These are phyloP conservation scores for Phalacrocorax brasilianus DNA, from an alignment of 2,113 vertebrate genomes.

Conservation along the genomic window DNA sequence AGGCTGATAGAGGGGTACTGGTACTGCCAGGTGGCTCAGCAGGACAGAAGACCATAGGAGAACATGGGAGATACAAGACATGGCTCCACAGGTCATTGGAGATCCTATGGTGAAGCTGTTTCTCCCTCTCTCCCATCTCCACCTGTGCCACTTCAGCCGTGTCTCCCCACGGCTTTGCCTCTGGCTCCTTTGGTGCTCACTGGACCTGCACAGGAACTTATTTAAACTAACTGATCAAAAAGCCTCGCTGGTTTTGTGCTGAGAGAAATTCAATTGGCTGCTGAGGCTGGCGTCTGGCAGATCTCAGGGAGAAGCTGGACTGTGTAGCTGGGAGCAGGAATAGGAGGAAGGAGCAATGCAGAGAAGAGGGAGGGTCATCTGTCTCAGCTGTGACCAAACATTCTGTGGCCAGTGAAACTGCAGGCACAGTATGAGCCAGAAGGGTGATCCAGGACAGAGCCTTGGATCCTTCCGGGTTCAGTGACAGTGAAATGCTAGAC, in stretches of 20 bases:
- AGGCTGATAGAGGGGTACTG: neutral
- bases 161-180: neutral
- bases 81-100: neutral
- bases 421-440: neutral
- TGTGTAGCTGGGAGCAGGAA: neutral
- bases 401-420: neutral
- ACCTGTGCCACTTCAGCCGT: neutral
- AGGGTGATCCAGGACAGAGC: slow-evolving; percentile 4
- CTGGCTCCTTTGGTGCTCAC: neutral
- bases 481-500: neutral
- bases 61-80: neutral
- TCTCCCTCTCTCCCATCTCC: neutral
- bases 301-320: neutral
- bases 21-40: neutral
- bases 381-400: neutral
- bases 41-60: neutral
- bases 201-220: fast-evolving
- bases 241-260: neutral
- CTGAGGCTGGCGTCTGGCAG: neutral
- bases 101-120: neutral
- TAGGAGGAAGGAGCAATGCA: neutral
- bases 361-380: neutral
- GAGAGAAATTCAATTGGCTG: neutral
- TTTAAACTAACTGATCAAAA: neutral
- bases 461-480: neutral